These are phyloP conservation scores for Macrobrachium rosenbergii DNA, from an alignment of 1,140 invertebrate genomes.

Conservation along the genomic window DNA sequence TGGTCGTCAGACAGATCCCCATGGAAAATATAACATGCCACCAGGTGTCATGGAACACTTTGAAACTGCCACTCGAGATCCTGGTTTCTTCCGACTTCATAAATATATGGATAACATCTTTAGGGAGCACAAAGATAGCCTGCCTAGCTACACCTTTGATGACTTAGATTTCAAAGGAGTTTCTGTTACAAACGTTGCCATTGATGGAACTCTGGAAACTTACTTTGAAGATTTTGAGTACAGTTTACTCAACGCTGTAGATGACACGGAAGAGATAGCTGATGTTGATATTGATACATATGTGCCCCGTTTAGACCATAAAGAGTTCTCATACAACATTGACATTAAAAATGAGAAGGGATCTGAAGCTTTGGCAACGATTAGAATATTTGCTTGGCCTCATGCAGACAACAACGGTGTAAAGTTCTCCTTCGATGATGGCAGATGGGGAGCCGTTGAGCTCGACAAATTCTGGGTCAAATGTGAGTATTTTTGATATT, in stretches of 20 bases:
- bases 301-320: constrained; percentile 29
- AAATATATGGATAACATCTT: constrained; percentile 19
- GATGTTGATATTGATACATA: too few species aligned
- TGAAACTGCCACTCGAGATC: constrained; percentile 18
- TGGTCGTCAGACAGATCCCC: constrained; percentile 11
- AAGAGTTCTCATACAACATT: constrained; percentile 4
- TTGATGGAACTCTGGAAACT: constrained; percentile 12
- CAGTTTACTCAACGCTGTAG: constrained; percentile 31
- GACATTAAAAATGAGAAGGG: constrained; percentile 11
- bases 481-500: constrained; percentile 9
- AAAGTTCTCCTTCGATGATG: constrained; percentile 16
- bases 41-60: constrained; percentile 13
- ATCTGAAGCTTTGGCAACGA: constrained; percentile 3
- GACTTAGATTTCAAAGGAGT: constrained; percentile 31
- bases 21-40: constrained; percentile 2
- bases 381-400: constrained; percentile 41
- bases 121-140: constrained; percentile 35
- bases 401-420: constrained; percentile 28
- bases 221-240: constrained; percentile 39
- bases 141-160: constrained; percentile 36
- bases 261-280: constrained; percentile 1
- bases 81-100: background rate
- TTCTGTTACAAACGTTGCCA: background rate
- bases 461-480: constrained; percentile 41
- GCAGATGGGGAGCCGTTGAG: constrained; percentile 39